Evolutionary conservation across 2,888 invertebrate species (phyloP).

Genomic region (Pristionchus mayeri): DNA sequence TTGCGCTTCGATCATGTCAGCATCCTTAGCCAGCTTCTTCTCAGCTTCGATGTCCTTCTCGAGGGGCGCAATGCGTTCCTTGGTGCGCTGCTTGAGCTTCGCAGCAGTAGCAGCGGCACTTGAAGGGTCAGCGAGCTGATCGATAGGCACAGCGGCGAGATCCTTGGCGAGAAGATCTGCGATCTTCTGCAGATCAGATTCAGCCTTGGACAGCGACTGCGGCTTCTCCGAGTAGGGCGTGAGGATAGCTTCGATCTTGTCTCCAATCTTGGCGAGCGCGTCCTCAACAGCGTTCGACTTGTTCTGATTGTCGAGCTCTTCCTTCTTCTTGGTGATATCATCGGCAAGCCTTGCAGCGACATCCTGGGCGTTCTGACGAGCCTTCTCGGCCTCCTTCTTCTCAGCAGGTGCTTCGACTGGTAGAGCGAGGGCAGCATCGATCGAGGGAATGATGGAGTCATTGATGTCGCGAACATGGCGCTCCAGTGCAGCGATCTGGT

Average conservation of each 20-base stretch:
- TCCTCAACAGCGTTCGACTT: constrained; percentile 30
- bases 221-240: constrained; percentile 57
- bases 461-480: constrained; percentile 46
- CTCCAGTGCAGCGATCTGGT: constrained; percentile 54
- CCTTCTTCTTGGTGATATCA: constrained; percentile 53
- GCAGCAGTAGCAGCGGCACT: constrained; percentile 26
- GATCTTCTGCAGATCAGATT: constrained; percentile 41
- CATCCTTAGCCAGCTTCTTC: constrained; percentile 55
- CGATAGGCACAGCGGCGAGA: constrained; percentile 42
- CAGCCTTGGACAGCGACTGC: constrained; percentile 22
- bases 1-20: constrained; percentile 52
- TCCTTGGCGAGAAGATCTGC: constrained; percentile 5
- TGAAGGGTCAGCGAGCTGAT: constrained; percentile 28
- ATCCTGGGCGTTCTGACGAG: constrained; percentile 29
- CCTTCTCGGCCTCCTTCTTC: constrained; percentile 46
- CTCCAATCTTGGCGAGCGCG: constrained; percentile 39
- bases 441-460: background rate
- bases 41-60: constrained; percentile 54
- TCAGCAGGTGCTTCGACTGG: constrained; percentile 38
- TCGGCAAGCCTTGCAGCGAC: constrained; percentile 54
- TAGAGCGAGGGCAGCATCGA: constrained; percentile 37
- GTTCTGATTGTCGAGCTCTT: constrained; percentile 48
- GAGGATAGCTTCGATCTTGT: constrained; percentile 55
- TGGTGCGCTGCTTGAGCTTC: constrained; percentile 56
- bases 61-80: constrained; percentile 6